Base-by-base conservation (phyloP, 2,888 invertebrate species). In the Lutraria lutraria region DNA sequence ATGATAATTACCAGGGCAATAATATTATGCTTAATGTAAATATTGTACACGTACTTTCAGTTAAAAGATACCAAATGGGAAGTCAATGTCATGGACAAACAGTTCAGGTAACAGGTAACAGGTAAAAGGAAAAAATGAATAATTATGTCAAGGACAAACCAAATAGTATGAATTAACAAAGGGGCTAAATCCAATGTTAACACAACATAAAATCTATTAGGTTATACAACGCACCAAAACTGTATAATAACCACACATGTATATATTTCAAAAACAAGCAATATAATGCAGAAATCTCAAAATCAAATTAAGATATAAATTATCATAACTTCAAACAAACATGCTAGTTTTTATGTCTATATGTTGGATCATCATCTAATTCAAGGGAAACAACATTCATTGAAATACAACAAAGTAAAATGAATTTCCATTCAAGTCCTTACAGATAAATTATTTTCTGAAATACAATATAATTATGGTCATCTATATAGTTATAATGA, bases 361-460 rank as follows among this genome's bases (percentile, higher is more conserved):
- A 25, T 68, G 13, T n/a, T 68, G 25, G 21, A 4, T 68, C n/a
- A n/a, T n/a, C n/a, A n/a, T n/a, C 63, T 68, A 68, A 68, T 25
- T 68, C 0, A n/a, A 68, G 25, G 63, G 63, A n/a, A 25, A 25
- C n/a, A 68, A 68, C 63, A 68, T 25, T 68, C 63, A 68, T 25
- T 68, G 63, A 68, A 68, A 25, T 12, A 68, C 25, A 68, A 68
- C 63, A 68, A 68, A 68, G 63, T 68, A 25, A 68, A 68, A n/a
- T 25, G 63, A 8, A 68, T 25, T 68, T 25, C 63, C 63, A 25
- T 68, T 56, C 56, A 56, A 16, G 16, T 56, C 25, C 63, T 25
- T 68, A 68, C 63, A 68, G 63, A 12, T 68, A 68, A 25, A 68
- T 68, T n/a, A 25, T 34, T 43, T 21, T 79, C 79, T 81, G 53